A percentile compares a stretch with the other conserved stretches of the same genome.
These are phyloP conservation scores for Phallusia fumigata DNA, from an alignment of 23 tunicate genomes.

Conservation along the genomic window DNA sequence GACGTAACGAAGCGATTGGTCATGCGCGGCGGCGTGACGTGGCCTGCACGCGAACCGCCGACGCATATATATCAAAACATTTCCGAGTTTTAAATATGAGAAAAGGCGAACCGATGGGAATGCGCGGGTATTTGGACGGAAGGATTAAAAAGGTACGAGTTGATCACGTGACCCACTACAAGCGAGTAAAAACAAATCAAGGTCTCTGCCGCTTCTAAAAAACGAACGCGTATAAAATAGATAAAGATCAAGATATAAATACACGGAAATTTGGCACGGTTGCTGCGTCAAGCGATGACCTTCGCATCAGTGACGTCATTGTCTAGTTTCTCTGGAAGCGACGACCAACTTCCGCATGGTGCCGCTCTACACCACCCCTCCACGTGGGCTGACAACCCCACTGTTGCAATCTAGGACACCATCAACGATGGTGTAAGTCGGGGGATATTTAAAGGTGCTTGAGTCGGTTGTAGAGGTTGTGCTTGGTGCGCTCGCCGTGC, in stretches of 20 bases:
- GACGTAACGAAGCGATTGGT: slow-evolving; percentile 1
- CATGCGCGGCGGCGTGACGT: slow-evolving; percentile 5
- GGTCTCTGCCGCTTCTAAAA: too few species aligned
- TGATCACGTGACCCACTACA: neutral
- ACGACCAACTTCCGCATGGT: neutral
- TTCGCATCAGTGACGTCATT: neutral
- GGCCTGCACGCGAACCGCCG: slow-evolving; percentile 1
- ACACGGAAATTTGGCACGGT: slow-evolving; percentile 1
- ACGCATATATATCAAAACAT: slow-evolving; percentile 9
- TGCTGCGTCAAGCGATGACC: neutral
- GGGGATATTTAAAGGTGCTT: slow-evolving; percentile 25
- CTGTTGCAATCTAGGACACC: neutral
- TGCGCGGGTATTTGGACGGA: neutral
- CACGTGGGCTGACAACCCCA: neutral
- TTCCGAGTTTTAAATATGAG: neutral
- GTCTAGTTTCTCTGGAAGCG: neutral
- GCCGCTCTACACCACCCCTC: neutral
- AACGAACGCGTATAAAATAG: neutral
- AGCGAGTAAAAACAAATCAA: neutral
- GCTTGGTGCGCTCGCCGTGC: slow-evolving; percentile 84
- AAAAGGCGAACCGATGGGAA: neutral
- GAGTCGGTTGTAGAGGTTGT: slow-evolving; percentile 45
- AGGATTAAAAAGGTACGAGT: neutral
- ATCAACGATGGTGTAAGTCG: neutral
- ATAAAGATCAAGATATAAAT: neutral